These are phyloP conservation scores for Parnassius orleans DNA, from an alignment of 2,888 invertebrate species.

Conservation along the genomic window DNA sequence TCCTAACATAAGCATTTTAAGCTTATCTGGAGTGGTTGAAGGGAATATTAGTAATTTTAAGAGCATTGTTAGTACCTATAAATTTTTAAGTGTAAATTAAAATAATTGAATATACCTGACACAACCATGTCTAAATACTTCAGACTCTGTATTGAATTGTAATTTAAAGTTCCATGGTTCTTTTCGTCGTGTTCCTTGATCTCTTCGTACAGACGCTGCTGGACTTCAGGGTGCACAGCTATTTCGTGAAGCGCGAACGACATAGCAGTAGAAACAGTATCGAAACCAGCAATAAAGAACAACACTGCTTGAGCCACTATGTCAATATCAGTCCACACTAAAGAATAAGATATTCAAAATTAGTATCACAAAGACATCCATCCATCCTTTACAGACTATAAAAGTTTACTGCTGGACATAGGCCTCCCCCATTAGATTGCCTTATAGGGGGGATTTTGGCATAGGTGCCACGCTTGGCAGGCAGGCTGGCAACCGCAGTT, in stretches of 20 bases:
- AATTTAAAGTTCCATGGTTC: slow-evolving; percentile 67
- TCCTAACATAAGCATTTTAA: too few relatives aligned
- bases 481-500: too few relatives aligned
- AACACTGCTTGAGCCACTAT: slow-evolving; percentile 71
- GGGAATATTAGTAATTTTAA: too few relatives aligned
- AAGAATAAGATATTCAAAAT: background rate
- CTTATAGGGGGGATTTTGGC: too few relatives aligned
- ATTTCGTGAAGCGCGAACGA: slow-evolving; percentile 80
- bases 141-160: slow-evolving; percentile 76
- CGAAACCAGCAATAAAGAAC: slow-evolving; percentile 81
- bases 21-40: too few relatives aligned
- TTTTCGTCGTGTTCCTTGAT: slow-evolving; percentile 67
- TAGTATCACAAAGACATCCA: too few relatives aligned
- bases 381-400: too few relatives aligned
- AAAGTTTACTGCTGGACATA: too few relatives aligned
- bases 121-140: slow-evolving; percentile 83
- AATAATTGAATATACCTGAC: slow-evolving; percentile 54
- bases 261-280: slow-evolving; percentile 59
- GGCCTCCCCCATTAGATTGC: too few relatives aligned
- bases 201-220: slow-evolving; percentile 74
- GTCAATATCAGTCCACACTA: slow-evolving; percentile 63
- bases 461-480: too few relatives aligned
- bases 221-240: slow-evolving; percentile 80
- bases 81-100: too few relatives aligned
- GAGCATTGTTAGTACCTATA: too few relatives aligned